phyloP scores from a whole-genome alignment of 2,113 vertebrate genomes.

The Otus sunia region DNA sequence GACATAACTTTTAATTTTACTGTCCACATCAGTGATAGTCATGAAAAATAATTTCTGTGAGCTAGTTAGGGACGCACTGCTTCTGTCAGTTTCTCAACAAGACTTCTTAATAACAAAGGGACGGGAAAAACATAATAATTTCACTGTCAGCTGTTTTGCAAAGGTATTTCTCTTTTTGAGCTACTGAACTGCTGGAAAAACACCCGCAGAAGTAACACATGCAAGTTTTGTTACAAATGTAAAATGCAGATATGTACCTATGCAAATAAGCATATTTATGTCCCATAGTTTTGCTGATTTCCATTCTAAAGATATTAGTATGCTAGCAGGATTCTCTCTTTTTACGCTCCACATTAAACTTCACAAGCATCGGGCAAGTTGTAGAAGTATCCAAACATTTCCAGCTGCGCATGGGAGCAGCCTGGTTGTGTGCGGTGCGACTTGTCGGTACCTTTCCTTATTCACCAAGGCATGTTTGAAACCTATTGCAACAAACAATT shows the following conservation, averaged over 20 bases:
- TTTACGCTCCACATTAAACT: background rate
- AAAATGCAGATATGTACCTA: background rate
- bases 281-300: background rate
- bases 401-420: background rate
- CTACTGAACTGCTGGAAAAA: background rate
- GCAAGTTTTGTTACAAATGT: background rate
- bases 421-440: no score
- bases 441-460: background rate
- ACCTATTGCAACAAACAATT: background rate
- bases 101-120: background rate
- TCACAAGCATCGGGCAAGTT: background rate
- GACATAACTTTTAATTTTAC: background rate
- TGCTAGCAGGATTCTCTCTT: background rate
- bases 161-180: background rate
- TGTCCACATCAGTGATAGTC: background rate
- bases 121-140: rapidly evolving
- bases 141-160: background rate
- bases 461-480: background rate
- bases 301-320: background rate
- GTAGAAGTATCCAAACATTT: background rate
- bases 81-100: background rate
- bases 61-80: background rate
- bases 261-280: background rate
- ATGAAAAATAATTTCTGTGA: background rate
- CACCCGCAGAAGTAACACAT: background rate